Base-by-base conservation (phyloP, 2,888 invertebrate genomes). In the Syrphus vitripennis region DNA sequence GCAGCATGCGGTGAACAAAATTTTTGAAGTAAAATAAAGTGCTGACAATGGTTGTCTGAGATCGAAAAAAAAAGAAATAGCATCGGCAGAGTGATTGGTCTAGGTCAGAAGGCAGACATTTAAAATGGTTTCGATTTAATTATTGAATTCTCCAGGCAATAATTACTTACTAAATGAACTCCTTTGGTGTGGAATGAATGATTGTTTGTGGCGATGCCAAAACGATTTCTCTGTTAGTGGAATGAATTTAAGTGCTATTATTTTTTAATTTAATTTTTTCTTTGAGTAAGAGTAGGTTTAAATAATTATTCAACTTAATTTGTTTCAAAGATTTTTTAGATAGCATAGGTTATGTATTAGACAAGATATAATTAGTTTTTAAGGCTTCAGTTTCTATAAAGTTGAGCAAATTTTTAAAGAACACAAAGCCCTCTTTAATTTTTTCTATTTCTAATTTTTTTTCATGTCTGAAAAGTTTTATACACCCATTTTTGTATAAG, bases 161-260 rank as follows among this genome's bases (percentile, higher is more conserved):
- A 42, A 65, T 31, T 65, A 65, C 31, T 19, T 31, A 12, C n/a
- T 45, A 45, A 65, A 65, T 31, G 29, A 31, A 65, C 45, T 65
- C 45, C 19, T 65, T 65, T 45, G 31, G 31, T 5, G 42, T 29
- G 59, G 59, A 3, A 37, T 2, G 21, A 65, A 45, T 45, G 12
- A 12, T 42, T 16, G 45, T 7, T n/a, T 65, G 16, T 29, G 42
- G 42, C 29, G 34, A 37, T 42, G 42, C 63, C 10, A 63, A 63
- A 40, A 16, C 10, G 19, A 29, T 42, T 42, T 63, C 63, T 63
- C 16, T 16, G 42, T 29, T 42, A 6, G 34, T 10, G 26, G 12
- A 37, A 16, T 12, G 7, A 37, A n/a, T 59, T 59, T 37, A 14
- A 63, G 26, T 42, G 26, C 16, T 42, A 10, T 12, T 2, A 12